Evolutionary conservation across 2,113 vertebrate species (phyloP), one percentile per base, ranked within the genome.

Genomic region (Epinephelus cyanopodus): DNA sequence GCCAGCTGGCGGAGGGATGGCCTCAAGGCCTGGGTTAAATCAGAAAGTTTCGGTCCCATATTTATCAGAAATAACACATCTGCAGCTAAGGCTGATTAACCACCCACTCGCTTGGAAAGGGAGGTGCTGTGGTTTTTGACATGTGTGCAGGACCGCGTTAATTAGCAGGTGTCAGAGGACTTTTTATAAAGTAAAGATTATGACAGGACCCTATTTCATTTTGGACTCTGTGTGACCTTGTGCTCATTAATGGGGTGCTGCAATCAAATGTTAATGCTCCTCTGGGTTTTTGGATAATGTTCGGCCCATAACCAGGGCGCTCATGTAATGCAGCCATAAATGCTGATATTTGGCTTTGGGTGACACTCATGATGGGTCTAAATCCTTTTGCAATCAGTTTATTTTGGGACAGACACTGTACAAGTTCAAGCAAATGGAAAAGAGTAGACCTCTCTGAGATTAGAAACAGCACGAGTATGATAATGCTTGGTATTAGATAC

Each of bases 21-120:
- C 81, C 74, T 53, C 6, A 8, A 77, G 75, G 70, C 54, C 73
- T 71, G 70, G 63, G 60, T 87, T 76, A 71, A 84, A 81, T 79
- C 66, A 71, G 5, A 74, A 76, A 70, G 54, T 75, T 88, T 79
- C 21, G 42, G 6, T 67, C 60, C 64, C 3, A 3, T 4, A 81
- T 39, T 37, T 78, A 86, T 87, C 84, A 76, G 42, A 68, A 85
- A 79, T 29, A 81, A 74, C 87, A 86, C 87, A 84, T 89, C 86
- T 76, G 79, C 27, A 76, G 76, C 68, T 50, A 2, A 45, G 68
- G 79, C 70, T 84, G 83, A 90, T 90, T 83, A 86, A 64, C 70
- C 69, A 47, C 27, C 71, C 65, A 62, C 47, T 77, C n/a, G 17
- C 21, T 56, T 27, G 14, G 71, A 89, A 72, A 79, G 7, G n/a